phyloP scores from a whole-genome alignment of 2,797 vertebrate genomes.

The Alectoris magna region DNA sequence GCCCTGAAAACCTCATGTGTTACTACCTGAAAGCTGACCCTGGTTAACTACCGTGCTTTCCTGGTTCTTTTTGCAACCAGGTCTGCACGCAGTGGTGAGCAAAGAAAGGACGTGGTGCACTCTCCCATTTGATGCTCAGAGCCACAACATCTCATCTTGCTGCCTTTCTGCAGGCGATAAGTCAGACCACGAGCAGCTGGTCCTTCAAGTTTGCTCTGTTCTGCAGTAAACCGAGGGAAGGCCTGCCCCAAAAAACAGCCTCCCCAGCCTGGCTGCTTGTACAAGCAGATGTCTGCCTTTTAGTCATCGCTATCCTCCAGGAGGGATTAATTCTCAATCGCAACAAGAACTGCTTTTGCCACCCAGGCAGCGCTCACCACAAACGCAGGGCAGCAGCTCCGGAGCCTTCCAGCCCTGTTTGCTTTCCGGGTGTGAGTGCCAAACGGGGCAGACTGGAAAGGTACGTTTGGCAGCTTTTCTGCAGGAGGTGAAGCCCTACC shows the following conservation, averaged over 20 bases:
- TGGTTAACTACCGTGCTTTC: background rate
- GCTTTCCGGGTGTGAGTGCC: conserved; percentile 19
- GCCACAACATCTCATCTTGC: background rate
- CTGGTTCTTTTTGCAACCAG: background rate
- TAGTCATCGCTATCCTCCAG: background rate
- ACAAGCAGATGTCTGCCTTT: background rate
- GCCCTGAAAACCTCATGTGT: background rate
- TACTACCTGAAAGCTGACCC: background rate
- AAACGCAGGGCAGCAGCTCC: background rate
- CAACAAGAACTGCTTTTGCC: background rate
- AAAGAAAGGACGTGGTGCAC: rapidly evolving
- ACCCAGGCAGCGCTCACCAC: background rate
- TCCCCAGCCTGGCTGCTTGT: background rate
- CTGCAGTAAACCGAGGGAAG: background rate
- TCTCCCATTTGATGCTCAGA: background rate
- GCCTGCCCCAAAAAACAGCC: background rate
- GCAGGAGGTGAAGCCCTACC: background rate
- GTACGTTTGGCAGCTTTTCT: conserved; percentile 10
- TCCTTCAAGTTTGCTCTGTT: background rate
- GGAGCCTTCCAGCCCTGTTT: conserved; percentile 23
- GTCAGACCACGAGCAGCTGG: background rate
- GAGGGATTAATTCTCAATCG: background rate
- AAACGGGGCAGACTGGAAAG: conserved; percentile 4
- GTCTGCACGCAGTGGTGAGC: rapidly evolving
- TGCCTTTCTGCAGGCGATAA: background rate